A percentile compares a stretch with the other conserved stretches of the same genome.
These are phyloP conservation scores for Pseudorasbora parva DNA, from an alignment of 2,113 vertebrate genomes.

Conservation along the genomic window DNA sequence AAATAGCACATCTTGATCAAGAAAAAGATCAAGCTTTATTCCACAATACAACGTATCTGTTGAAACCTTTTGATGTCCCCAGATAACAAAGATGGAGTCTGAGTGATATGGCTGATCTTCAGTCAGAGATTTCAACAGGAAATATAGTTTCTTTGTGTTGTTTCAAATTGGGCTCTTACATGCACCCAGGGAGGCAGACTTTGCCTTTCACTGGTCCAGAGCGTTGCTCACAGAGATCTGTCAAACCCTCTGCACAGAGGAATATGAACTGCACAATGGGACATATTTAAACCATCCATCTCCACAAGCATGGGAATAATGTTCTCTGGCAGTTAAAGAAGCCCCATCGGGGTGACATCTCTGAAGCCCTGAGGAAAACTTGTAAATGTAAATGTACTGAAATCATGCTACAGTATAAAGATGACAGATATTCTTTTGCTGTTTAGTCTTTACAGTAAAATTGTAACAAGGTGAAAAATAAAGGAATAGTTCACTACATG, in stretches of 20 bases:
- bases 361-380: slow-evolving; percentile 36
- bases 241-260: slow-evolving; percentile 23
- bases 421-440: neutral
- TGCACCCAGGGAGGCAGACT: slow-evolving; percentile 6
- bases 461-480: neutral
- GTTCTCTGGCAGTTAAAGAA: slow-evolving; percentile 29
- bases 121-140: slow-evolving; percentile 33
- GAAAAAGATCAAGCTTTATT: slow-evolving; percentile 12
- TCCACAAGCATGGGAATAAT: slow-evolving; percentile 7
- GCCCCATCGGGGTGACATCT: slow-evolving; percentile 22
- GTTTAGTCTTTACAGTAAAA: neutral
- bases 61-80: slow-evolving; percentile 20
- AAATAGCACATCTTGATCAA: slow-evolving; percentile 9
- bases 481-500: neutral
- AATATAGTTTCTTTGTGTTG: slow-evolving; percentile 46
- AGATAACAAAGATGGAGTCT: slow-evolving; percentile 39
- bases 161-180: slow-evolving; percentile 44
- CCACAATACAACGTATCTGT: neutral
- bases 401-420: neutral
- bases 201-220: slow-evolving; percentile 27
- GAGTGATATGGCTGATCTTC: slow-evolving; percentile 46
- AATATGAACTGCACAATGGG: slow-evolving; percentile 25
- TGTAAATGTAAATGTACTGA: slow-evolving; percentile 26
- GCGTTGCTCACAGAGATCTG: slow-evolving; percentile 29
- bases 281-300: slow-evolving; percentile 43